These are phyloP conservation scores for Lasiurus cinereus DNA, from an alignment of 2,113 vertebrate species.

Conservation along the genomic window DNA sequence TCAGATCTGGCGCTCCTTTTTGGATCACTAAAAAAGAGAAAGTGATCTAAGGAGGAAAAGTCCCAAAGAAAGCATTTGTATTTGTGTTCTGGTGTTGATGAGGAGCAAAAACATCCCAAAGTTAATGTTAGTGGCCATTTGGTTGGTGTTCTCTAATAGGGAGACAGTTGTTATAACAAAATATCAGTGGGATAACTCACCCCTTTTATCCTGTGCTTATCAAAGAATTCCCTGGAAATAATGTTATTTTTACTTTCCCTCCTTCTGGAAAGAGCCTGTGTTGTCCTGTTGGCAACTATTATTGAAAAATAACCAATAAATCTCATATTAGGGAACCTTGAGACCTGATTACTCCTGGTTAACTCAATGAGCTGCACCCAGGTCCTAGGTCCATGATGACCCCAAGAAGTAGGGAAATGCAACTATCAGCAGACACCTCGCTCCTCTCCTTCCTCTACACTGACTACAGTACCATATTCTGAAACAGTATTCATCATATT, in stretches of 20 bases:
- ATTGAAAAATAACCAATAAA: neutral
- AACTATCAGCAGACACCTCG: neutral
- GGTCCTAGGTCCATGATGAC: neutral
- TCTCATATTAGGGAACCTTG: neutral
- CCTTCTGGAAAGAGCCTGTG: neutral
- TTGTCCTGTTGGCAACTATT: neutral
- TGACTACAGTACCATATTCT: neutral
- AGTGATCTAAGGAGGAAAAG: neutral
- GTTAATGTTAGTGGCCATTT: neutral
- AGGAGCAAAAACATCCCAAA: neutral
- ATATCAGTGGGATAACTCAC: neutral
- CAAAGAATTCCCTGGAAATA: conserved; percentile 33
- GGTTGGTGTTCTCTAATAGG: neutral
- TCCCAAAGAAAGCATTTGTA: neutral
- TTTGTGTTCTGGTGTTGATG: neutral
- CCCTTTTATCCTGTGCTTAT: conserved; percentile 21
- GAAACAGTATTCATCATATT: neutral
- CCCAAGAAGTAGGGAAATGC: neutral
- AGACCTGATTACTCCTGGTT: neutral
- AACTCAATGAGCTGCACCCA: neutral
- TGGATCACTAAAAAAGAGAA: neutral
- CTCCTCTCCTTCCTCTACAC: neutral
- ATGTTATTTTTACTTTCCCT: conserved; percentile 33
- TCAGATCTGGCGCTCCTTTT: neutral
- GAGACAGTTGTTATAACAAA: neutral